These are phyloP conservation scores for Amaurobius ferox DNA, from an alignment of 2,888 invertebrate genomes.

Conservation along the genomic window DNA sequence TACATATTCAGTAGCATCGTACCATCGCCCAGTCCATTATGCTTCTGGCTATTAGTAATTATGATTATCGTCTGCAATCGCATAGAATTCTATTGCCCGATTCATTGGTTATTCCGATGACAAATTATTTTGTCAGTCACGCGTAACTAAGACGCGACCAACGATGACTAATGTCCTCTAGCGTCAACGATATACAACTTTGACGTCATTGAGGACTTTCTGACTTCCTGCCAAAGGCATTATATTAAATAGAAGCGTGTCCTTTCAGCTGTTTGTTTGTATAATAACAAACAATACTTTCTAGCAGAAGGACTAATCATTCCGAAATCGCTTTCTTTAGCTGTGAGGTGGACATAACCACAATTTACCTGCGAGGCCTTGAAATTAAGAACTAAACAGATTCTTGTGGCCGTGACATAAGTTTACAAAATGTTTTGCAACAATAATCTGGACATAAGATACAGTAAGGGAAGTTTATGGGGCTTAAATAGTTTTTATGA, in stretches of 20 bases:
- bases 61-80: neutral
- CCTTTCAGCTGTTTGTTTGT: neutral
- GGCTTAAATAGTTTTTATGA: neutral
- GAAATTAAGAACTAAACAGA: neutral
- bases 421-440: neutral
- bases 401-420: neutral
- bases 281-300: neutral
- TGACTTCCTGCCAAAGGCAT: slow-evolving; percentile 7
- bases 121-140: neutral
- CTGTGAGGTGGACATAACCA: neutral
- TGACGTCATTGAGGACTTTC: neutral
- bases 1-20: neutral
- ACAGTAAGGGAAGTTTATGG: neutral
- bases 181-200: neutral
- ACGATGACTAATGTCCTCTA: neutral
- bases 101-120: neutral
- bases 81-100: neutral
- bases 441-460: too few relatives aligned
- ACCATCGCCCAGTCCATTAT: neutral
- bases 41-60: neutral
- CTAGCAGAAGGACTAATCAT: neutral
- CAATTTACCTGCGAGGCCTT: neutral
- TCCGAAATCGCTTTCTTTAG: neutral
- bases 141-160: neutral
- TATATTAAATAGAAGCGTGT: neutral